Base-by-base conservation (phyloP, 2,888 invertebrate genomes). In the Phyllotreta cruciferae region DNA sequence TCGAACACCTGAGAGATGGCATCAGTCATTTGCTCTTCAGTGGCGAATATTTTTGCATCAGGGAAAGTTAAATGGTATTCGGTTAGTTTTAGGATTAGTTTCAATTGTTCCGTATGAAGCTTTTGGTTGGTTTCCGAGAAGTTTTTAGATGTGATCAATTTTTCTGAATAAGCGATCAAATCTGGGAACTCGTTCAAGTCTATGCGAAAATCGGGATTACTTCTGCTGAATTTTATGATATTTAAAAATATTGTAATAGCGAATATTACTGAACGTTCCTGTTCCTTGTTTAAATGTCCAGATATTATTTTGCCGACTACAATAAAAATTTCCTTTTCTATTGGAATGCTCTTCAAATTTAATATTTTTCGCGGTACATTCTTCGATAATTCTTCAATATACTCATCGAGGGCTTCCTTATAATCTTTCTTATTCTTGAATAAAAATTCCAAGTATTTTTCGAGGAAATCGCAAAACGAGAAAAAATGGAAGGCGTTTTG, bases 401-500 rank as follows among this genome's bases (percentile, higher is more conserved):
- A 66, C 42, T 66, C 62, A 34, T 10, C 14, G 6, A 70, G n/a
- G 7, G 65, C 62, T 6, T 49, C 60, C 42, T 62, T 60, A 36
- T 60, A 38, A 7, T 67, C 50, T 49, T 68, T 57, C 5, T 55
- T 54, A 9, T 68, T 69, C 38, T 65, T 66, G n/a, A 66, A 60
- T 4, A 68, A 47, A 64, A 58, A 71, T 11, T 67, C 63, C 13
- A 72, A 49, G 62, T 72, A 63, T 42, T 52, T 64, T 44, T 50
- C 14, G 9, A 61, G 38, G 14, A 64, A 53, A 34, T 35, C 8
- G 9, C 35, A 13, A 47, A 14, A 34, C 13, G 9, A n/a, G 44
- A 54, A 62, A 11, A 64, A 62, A 0, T 13, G 14, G 6, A 52
- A 42, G 10, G 66, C 55, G 6, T 62, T 66, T 47, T 60, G 66